These are phyloP conservation scores for Calliopsis andreniformis DNA, from an alignment of 1,140 invertebrate genomes.

Conservation along the genomic window DNA sequence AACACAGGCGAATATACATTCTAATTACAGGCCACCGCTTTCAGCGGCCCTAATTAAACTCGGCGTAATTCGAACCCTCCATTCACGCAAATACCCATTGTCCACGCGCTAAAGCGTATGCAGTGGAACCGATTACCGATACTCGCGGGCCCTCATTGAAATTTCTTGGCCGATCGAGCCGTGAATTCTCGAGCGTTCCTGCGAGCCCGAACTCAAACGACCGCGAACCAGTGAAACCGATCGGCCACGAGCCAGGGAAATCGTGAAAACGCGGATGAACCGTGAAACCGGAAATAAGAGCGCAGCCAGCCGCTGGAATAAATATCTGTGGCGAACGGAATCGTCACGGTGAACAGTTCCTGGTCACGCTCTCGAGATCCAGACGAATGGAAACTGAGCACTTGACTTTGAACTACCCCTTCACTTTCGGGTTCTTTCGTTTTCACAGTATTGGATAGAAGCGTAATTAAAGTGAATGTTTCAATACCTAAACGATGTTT, in stretches of 20 bases:
- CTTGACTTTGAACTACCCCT: too few species aligned
- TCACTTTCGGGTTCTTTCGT: too few species aligned
- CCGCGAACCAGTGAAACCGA: background rate
- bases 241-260: too few species aligned
- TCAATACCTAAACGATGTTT: too few species aligned
- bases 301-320: background rate
- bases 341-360: background rate
- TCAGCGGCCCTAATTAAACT: constrained; percentile 49
- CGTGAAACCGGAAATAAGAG: too few species aligned
- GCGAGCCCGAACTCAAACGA: background rate
- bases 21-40: constrained; percentile 54
- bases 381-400: too few species aligned
- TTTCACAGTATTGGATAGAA: too few species aligned
- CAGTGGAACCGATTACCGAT: constrained; percentile 50
- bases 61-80: constrained; percentile 51
- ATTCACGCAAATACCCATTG: constrained; percentile 41
- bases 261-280: constrained; percentile 1
- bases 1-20: constrained; percentile 22
- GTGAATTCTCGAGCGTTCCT: constrained; percentile 17
- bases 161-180: constrained; percentile 20
- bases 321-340: background rate
- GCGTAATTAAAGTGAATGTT: too few species aligned
- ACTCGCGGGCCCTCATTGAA: constrained; percentile 16
- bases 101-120: constrained; percentile 44
- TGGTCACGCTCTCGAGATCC: too few species aligned